Conservation (phyloP, 2,113 vertebrate species). For the Thunnus thynnus region DNA sequence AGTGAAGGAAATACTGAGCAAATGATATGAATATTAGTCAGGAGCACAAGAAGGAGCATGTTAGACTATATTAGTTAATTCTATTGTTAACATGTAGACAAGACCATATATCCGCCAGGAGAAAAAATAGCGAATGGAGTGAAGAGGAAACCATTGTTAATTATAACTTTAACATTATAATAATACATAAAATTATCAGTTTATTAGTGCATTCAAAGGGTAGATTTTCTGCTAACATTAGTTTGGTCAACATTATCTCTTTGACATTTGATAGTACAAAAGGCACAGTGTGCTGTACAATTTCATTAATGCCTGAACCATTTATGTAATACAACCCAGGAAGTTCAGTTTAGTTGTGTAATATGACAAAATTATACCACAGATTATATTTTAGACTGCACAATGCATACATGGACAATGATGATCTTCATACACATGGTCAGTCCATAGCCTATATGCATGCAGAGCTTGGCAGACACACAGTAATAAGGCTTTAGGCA, state of each 20-base stretch:
- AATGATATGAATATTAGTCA: slow-evolving; percentile 59
- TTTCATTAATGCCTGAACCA: slow-evolving; percentile 4
- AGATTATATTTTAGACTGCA: not conserved
- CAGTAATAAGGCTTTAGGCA: not conserved
- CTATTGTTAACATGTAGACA: slow-evolving; percentile 77
- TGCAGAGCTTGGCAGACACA: slow-evolving; percentile 25
- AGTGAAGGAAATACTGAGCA: slow-evolving; percentile 20
- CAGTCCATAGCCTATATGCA: slow-evolving; percentile 11
- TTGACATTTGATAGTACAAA: slow-evolving; percentile 1
- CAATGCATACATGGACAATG: not conserved
- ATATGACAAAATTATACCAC: not conserved
- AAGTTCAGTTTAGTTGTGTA: not conserved
- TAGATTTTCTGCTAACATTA: not conserved
- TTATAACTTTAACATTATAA: no score
- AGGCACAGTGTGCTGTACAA: not conserved
- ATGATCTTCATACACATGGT: slow-evolving; percentile 16
- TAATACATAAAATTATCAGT: no score
- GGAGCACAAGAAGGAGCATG: slow-evolving; percentile 30
- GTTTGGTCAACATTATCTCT: not conserved
- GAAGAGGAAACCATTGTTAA: not conserved
- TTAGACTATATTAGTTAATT: slow-evolving; percentile 48
- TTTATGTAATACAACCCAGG: not conserved
- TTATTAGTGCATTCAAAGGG: not conserved
- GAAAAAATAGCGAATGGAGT: not conserved
- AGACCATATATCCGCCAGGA: slow-evolving; percentile 75